These are phyloP conservation scores for Hemibagrus guttatus DNA, from an alignment of 2,797 vertebrate genomes.

Conservation along the genomic window DNA sequence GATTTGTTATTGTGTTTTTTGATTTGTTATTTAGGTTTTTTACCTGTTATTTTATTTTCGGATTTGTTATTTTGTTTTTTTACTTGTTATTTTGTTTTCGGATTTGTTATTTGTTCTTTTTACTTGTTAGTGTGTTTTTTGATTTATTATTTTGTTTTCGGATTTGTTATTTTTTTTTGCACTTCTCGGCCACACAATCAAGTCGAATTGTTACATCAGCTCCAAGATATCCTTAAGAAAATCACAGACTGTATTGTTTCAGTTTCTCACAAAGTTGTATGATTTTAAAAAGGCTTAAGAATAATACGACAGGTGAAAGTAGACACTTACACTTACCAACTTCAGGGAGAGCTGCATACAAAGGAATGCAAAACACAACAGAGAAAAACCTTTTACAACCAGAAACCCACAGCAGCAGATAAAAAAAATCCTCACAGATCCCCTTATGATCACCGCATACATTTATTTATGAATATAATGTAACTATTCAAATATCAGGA, in stretches of 20 bases:
- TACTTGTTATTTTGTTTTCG: no score
- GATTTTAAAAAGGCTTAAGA: conserved; percentile 32
- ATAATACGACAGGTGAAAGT: conserved; percentile 10
- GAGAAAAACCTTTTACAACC: not conserved
- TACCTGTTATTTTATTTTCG: no score
- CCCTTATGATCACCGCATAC: not conserved
- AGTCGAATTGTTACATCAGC: not conserved
- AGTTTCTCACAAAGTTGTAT: not conserved
- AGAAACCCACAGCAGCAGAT: not conserved
- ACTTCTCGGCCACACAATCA: no score
- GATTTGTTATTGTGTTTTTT: no score
- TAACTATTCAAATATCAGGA: not conserved
- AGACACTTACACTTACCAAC: conserved; percentile 85
- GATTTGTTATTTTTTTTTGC: no score
- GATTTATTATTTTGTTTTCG: no score
- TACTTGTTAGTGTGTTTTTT: no score
- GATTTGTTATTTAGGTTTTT: no score
- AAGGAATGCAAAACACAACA: conserved; percentile 64
- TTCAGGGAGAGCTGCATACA: conserved; percentile 92
- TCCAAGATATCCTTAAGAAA: not conserved
- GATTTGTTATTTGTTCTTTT: no score
- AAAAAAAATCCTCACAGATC: not conserved
- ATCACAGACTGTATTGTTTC: not conserved
- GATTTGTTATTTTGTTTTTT: no score
- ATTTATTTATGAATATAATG: not conserved